phyloP scores from a whole-genome alignment of 2,797 vertebrate genomes.

The Sebastolobus altivelis region DNA sequence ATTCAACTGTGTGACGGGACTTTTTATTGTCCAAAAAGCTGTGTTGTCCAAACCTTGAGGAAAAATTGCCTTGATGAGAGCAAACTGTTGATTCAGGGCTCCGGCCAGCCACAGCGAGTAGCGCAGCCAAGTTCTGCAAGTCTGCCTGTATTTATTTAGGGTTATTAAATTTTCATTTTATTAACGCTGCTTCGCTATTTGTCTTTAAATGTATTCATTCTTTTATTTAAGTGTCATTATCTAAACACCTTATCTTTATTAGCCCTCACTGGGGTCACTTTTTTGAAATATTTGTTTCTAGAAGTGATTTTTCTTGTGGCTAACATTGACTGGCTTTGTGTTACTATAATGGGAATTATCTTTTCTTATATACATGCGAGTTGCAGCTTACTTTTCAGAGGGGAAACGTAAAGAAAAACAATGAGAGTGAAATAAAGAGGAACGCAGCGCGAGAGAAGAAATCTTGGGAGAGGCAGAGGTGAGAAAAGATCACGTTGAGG shows the following conservation, averaged over 20 bases:
- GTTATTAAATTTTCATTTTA: slow-evolving; percentile 66
- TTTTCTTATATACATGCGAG: not conserved
- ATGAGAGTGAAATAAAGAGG: not conserved
- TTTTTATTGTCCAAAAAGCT: slow-evolving; percentile 65
- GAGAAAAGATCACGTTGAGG: slow-evolving; percentile 61
- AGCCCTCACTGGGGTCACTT: slow-evolving; percentile 40
- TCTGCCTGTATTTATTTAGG: slow-evolving; percentile 67
- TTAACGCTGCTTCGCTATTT: slow-evolving; percentile 46
- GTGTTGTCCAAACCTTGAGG: slow-evolving; percentile 72
- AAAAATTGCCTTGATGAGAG: slow-evolving; percentile 72
- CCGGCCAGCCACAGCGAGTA: slow-evolving; percentile 56
- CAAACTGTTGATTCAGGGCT: slow-evolving; percentile 76
- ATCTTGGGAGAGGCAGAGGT: slow-evolving; percentile 54
- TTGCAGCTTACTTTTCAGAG: slow-evolving; percentile 1
- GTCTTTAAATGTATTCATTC: slow-evolving; percentile 38
- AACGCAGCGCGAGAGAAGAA: slow-evolving; percentile 19
- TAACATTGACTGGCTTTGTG: not conserved
- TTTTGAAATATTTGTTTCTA: slow-evolving; percentile 21
- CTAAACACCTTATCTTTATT: slow-evolving; percentile 63
- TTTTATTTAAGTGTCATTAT: slow-evolving; percentile 63
- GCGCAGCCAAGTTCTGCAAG: slow-evolving; percentile 57
- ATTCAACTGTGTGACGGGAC: slow-evolving; percentile 68
- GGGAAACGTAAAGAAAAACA: slow-evolving; percentile 18
- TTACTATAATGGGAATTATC: slow-evolving; percentile 11
- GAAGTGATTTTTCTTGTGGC: not conserved